Evolutionary conservation across 2,113 vertebrate genomes (phyloP), one percentile per base, ranked within the genome.

Genomic region (Bucco capensis): DNA sequence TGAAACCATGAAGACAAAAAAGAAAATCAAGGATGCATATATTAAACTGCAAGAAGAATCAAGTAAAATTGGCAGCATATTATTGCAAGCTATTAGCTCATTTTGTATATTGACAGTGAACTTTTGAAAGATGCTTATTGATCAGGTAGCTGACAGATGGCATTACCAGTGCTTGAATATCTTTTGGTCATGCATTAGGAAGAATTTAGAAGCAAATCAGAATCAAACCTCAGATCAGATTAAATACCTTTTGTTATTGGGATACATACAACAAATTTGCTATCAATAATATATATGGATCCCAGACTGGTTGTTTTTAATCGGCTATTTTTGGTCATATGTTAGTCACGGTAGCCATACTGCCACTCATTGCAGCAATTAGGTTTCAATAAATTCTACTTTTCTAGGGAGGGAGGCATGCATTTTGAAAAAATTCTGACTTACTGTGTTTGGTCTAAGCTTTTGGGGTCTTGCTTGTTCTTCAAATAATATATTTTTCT

Each of bases 371-470:
- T 66, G 33, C 6, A 50, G 33, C 15, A 38, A n/a, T 10, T 61
- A 21, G 2, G 5, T 53, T 85, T 65, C n/a, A 78, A 62, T 42
- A 35, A 86, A 76, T 28, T 4, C 8, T 50, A 2, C 23, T 80
- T 87, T 90, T 77, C 42, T 27, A 47, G 4, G 14, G 3, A 74
- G 12, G 1, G 4, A 40, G 5, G 2, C 3, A 71, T 0, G 0
- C 31, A 51, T 61, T 23, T 70, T 27, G 23, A 66, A 88, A 92
- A 71, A 23, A 5, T 51, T 86, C 51, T 74, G 19, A 47, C 18
- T 33, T 83, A 23, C 4, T 73, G 21, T 47, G 1, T 40, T 85
- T 66, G 4, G 7, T 56, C 56, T 35, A 33, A 58, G 16, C 4
- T 73, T 90, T 83, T 42, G 14, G 3, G 14, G 71, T n/a, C 19